Percentiles rank a stretch among this genome's conserved stretches.
These are phyloP conservation scores for Bombus waltoni DNA, from an alignment of 1,140 invertebrate species.

Conservation along the genomic window DNA sequence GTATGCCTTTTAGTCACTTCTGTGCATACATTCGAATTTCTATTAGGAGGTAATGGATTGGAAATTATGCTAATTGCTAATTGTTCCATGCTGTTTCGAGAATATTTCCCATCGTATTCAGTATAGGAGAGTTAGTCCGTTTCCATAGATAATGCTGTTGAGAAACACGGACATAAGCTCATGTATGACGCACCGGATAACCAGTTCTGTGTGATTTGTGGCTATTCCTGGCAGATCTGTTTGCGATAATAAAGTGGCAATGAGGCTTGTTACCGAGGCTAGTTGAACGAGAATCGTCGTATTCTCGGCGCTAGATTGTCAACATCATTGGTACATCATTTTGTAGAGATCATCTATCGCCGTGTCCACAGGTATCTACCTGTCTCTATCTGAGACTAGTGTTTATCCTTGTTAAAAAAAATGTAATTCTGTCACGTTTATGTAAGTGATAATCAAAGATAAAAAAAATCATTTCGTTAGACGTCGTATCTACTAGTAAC, in stretches of 20 bases:
- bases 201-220: constrained; percentile 74
- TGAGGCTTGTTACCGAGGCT: constrained; percentile 72
- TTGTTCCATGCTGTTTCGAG: not conserved
- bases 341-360: constrained; percentile 39
- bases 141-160: constrained; percentile 43
- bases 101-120: constrained; percentile 39
- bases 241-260: constrained; percentile 76
- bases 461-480: not conserved
- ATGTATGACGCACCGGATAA: constrained; percentile 69
- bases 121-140: constrained; percentile 47
- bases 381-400: constrained; percentile 10
- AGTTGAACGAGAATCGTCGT: constrained; percentile 58
- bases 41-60: not conserved
- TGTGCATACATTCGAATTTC: too few relatives aligned
- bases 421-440: not conserved
- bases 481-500: not conserved
- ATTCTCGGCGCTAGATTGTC: constrained; percentile 42
- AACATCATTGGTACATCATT: constrained; percentile 59
- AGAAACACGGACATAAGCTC: constrained; percentile 58
- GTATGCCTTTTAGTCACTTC: too few relatives aligned
- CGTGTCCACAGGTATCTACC: not conserved
- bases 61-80: not conserved
- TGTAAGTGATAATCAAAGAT: not conserved
- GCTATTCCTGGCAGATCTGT: constrained; percentile 70
- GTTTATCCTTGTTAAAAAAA: not conserved